Evolutionary conservation across 2,888 invertebrate species (phyloP), one percentile per base, ranked within the genome.

Genomic region (Boloria selene): DNA sequence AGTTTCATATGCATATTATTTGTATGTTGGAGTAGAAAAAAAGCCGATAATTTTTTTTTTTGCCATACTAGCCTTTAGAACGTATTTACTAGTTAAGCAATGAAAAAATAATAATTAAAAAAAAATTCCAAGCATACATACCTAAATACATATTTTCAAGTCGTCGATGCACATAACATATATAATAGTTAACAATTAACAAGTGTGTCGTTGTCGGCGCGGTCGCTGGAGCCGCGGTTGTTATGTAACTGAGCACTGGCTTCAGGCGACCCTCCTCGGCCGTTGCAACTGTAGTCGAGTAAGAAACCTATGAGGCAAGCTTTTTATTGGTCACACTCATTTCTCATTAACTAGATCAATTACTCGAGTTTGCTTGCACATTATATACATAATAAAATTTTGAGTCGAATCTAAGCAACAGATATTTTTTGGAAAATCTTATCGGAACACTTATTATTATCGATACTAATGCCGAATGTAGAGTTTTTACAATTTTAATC

Each of bases 131-230:
- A 51, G 45, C 45, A 55, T 70, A 76, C 77, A 65, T 64, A 77
- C 77, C 76, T 14, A 73, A 62, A 67, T 70, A 64, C 76, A 78
- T 78, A 58, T 64, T 70, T 70, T 66, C 61, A 55, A 31, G 38
- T 42, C 31, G 13, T 51, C 59, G 54, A 61, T 54, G 45, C 31
- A 56, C 67, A 63, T 63, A 31, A 64, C 64, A 71, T 22, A 45
- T 49, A 60, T 22, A 44, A 45, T 44, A 22, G 22, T 44, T 55
- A 55, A 18, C n/a, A 26, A 47, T 52, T 51, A 45, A 58, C 14
- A 47, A 51, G 16, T 17, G 13, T 10, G 13, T 47, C 18, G 55
- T 44, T 53, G 54, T 13, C 59, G 61, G 69, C 79, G 83, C 73
- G 79, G 74, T 77, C 55, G 13, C 22, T 22, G 54, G 47, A 22